phyloP scores from a whole-genome alignment of 2,797 vertebrate species.

The Sebastes paucispinis region DNA sequence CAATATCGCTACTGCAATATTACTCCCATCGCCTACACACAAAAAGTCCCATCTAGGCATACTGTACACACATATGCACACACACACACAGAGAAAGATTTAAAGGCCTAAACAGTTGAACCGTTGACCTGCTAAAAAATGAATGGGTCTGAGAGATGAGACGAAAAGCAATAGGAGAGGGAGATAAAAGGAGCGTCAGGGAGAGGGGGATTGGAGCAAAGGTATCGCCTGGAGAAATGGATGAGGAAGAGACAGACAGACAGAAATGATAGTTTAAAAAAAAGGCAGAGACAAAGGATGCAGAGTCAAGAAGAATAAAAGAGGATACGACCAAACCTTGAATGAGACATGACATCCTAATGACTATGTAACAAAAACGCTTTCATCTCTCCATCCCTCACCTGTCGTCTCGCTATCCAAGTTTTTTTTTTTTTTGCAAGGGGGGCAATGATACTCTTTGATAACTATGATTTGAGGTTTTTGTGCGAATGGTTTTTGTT shows the following conservation, averaged over 20 bases:
- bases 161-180: constrained; percentile 62
- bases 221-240: constrained; percentile 31
- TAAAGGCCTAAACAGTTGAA: constrained; percentile 55
- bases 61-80: constrained; percentile 27
- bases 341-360: constrained; percentile 45
- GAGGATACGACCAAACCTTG: constrained; percentile 7
- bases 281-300: background rate
- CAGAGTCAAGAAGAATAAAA: constrained; percentile 30
- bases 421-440: background rate
- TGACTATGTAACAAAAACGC: constrained; percentile 30
- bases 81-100: constrained; percentile 19
- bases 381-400: constrained; percentile 37
- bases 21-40: constrained; percentile 42
- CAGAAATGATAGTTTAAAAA: constrained; percentile 15
- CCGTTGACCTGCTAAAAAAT: constrained; percentile 77
- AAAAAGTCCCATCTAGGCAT: constrained; percentile 34
- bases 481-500: constrained; percentile 13
- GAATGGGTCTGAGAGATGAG: constrained; percentile 67
- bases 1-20: constrained; percentile 71
- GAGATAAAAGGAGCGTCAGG: constrained; percentile 39
- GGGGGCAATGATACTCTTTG: background rate
- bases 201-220: constrained; percentile 31
- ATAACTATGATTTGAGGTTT: constrained; percentile 21
- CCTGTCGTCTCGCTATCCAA: background rate
- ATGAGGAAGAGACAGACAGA: constrained; percentile 11